Percentiles rank a stretch among this genome's conserved stretches.
phyloP scores from a whole-genome alignment of 2,113 vertebrate genomes.

The Dasyurus viverrinus region DNA sequence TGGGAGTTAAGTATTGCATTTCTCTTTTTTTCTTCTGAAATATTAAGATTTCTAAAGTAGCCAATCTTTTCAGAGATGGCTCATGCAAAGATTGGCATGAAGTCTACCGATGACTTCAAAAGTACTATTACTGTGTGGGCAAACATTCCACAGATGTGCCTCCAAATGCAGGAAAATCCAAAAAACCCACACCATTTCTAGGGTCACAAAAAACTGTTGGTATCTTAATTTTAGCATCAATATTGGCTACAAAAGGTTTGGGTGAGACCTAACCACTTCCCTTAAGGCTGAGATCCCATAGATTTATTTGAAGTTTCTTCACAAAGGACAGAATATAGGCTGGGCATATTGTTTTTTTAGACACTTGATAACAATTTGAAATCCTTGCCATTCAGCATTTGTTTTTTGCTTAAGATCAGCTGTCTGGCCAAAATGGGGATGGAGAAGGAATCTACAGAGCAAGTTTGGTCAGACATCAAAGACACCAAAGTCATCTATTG shows the following conservation, averaged over 20 bases:
- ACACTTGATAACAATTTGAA: background rate
- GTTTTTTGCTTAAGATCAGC: background rate
- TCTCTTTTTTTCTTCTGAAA: constrained; percentile 42
- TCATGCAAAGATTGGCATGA: constrained; percentile 68
- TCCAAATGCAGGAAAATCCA: constrained; percentile 34
- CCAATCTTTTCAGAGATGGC: constrained; percentile 60
- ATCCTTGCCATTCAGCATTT: constrained; percentile 27
- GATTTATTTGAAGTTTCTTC: constrained; percentile 15
- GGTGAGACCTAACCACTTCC: constrained; percentile 22
- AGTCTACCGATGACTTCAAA: constrained; percentile 66
- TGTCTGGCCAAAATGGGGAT: constrained; percentile 10
- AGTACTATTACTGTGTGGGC: constrained; percentile 57
- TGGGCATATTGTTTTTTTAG: constrained; percentile 38
- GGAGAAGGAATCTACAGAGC: background rate
- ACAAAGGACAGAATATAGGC: constrained; percentile 12
- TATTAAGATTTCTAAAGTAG: constrained; percentile 70
- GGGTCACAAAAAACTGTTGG: background rate
- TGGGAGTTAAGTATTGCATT: constrained; percentile 51
- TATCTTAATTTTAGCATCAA: background rate
- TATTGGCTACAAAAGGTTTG: fast-evolving
- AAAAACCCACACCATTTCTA: background rate
- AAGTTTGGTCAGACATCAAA: background rate
- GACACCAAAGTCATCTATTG: no score
- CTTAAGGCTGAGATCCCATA: constrained; percentile 29
- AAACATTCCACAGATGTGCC: constrained; percentile 73